These are phyloP conservation scores for Nannoperca obscura DNA, from an alignment of 2,797 vertebrate genomes.

Conservation along the genomic window DNA sequence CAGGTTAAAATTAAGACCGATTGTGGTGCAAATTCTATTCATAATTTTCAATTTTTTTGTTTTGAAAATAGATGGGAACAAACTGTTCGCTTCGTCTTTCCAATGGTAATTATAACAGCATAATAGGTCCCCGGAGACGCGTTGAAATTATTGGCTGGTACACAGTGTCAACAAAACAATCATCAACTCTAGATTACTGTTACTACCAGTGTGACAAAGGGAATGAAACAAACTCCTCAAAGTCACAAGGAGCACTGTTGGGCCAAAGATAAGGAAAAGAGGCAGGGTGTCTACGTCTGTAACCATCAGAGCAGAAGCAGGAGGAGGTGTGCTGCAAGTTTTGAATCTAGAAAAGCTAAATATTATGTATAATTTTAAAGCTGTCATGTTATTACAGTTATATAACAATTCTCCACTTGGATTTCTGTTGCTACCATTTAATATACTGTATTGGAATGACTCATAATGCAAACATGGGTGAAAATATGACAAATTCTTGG, in stretches of 20 bases:
- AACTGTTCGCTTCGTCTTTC: slow-evolving; percentile 66
- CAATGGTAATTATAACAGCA: slow-evolving; percentile 79
- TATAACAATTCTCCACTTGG: background rate
- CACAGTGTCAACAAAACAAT: slow-evolving; percentile 67
- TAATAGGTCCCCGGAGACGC: slow-evolving; percentile 70
- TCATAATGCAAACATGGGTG: background rate
- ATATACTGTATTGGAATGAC: background rate
- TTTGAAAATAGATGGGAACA: slow-evolving; percentile 17
- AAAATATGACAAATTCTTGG: background rate
- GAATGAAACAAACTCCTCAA: slow-evolving; percentile 47
- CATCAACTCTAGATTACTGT: slow-evolving; percentile 68
- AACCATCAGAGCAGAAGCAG: background rate
- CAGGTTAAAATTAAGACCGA: background rate
- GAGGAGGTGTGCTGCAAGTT: background rate
- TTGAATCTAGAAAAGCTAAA: background rate
- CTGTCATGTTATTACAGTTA: background rate
- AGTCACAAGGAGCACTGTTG: slow-evolving; percentile 32
- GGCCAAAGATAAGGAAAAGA: slow-evolving; percentile 9
- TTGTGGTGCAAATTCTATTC: background rate
- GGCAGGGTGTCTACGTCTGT: background rate
- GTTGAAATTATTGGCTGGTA: slow-evolving; percentile 68
- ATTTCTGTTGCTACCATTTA: background rate
- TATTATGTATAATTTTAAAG: background rate
- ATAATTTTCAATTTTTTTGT: background rate
- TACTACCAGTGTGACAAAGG: slow-evolving; percentile 30